Percentiles rank a stretch among this genome's conserved stretches.
These are phyloP conservation scores for Pocillopora damicornis DNA, from an alignment of 64 coral and sea anemone genomes.

Conservation along the genomic window DNA sequence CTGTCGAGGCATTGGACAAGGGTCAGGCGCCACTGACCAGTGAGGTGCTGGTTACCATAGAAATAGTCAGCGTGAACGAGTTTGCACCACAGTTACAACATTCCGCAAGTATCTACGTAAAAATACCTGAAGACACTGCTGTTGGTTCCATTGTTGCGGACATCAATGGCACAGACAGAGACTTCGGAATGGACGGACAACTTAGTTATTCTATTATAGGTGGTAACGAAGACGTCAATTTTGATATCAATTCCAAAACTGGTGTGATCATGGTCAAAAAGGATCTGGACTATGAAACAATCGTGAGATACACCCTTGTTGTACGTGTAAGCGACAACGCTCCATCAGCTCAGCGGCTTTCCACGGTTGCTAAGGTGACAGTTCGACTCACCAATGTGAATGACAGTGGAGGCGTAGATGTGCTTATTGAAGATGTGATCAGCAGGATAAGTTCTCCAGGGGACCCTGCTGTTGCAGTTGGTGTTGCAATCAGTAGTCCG, in stretches of 20 bases:
- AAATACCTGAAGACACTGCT: conserved; percentile 30
- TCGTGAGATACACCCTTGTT: conserved; percentile 44
- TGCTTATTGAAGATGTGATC: not conserved
- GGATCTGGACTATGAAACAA: conserved; percentile 42
- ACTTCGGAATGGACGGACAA: conserved; percentile 67
- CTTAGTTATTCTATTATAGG: conserved; percentile 34
- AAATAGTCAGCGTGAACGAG: conserved; percentile 66
- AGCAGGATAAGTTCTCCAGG: conserved; percentile 28
- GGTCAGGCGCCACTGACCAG: conserved; percentile 49
- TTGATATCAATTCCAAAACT: conserved; percentile 54
- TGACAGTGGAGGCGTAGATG: conserved; percentile 58
- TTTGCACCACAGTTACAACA: conserved; percentile 55
- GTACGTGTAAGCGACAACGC: conserved; percentile 41
- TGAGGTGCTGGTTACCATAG: conserved; percentile 47
- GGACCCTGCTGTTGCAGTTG: conserved; percentile 43
- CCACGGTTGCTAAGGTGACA: conserved; percentile 40
- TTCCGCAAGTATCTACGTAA: conserved; percentile 28
- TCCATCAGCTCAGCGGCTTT: conserved; percentile 17
- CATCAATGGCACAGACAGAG: conserved; percentile 58
- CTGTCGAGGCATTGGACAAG: conserved; percentile 44
- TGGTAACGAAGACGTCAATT: conserved; percentile 51
- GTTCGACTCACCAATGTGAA: conserved; percentile 53
- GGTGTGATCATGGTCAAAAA: conserved; percentile 46
- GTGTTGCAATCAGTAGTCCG: conserved; percentile 4
- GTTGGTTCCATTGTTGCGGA: conserved; percentile 28